phyloP scores from a whole-genome alignment of 2,888 invertebrate genomes.

The Silvanus unidentatus region DNA sequence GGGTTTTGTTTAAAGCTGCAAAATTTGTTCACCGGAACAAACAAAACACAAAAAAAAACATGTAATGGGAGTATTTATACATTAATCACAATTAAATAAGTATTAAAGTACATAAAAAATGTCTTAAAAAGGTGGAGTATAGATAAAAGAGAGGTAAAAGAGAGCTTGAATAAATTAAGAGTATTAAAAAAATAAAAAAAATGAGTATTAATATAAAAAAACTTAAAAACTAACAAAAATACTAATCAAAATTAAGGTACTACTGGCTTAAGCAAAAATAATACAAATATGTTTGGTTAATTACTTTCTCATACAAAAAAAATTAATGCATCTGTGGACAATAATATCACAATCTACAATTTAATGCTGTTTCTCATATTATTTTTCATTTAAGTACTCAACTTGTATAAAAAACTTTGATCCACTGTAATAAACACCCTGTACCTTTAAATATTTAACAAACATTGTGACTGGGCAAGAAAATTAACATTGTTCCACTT shows the following conservation, averaged over 20 bases:
- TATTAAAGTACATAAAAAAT: not conserved
- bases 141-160: too few species aligned
- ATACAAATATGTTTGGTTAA: conserved; percentile 30
- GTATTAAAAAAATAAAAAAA: not conserved
- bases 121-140: too few species aligned
- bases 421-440: not conserved
- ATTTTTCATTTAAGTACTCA: not conserved
- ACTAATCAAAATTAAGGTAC: conserved; percentile 30
- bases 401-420: not conserved
- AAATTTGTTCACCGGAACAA: not conserved
- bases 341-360: conserved; percentile 35
- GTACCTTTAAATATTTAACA: not conserved
- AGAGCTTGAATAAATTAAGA: not conserved
- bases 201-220: conserved; percentile 3
- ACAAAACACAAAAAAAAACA: not conserved
- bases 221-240: conserved; percentile 1
- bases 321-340: conserved; percentile 31
- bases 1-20: not conserved
- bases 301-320: conserved; percentile 8
- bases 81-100: not conserved
- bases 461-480: not conserved
- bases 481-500: too few species aligned
- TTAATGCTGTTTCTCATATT: not conserved
- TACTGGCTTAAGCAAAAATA: conserved; percentile 37
- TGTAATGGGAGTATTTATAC: not conserved